Evolutionary conservation across 1,140 invertebrate species (phyloP).

Genomic region (Adoxophyes honmai): DNA sequence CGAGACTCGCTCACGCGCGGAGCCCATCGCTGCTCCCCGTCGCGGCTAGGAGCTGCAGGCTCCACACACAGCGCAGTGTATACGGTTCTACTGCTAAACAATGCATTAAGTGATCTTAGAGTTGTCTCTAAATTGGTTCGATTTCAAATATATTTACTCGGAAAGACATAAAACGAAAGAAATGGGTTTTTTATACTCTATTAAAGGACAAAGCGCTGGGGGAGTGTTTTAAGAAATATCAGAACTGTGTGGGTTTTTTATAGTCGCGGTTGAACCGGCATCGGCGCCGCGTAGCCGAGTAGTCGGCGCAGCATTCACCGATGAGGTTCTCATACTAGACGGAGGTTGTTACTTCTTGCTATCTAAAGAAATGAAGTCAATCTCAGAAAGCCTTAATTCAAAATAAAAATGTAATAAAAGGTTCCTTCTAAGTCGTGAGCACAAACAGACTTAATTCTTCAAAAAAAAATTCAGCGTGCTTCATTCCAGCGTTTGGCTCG

Average conservation of each 20-base stretch:
- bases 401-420: too few relatives aligned
- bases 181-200: constrained; percentile 14
- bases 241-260: constrained; percentile 14
- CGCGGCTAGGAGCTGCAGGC: background rate
- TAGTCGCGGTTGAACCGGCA: background rate
- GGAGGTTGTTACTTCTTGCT: too few relatives aligned
- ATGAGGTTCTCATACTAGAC: too few relatives aligned
- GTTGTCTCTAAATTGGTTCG: constrained; percentile 33
- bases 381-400: too few relatives aligned
- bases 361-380: too few relatives aligned
- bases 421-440: too few relatives aligned
- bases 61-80: constrained; percentile 5
- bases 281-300: too few relatives aligned
- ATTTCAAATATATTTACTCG: constrained; percentile 45
- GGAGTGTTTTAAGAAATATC: constrained; percentile 11
- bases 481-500: too few relatives aligned
- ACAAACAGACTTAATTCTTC: too few relatives aligned
- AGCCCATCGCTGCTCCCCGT: background rate
- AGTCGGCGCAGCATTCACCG: too few relatives aligned
- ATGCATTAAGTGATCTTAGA: background rate
- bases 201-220: constrained; percentile 12
- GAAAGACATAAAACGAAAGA: constrained; percentile 35
- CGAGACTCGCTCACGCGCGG: background rate
- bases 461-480: too few relatives aligned
- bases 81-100: background rate